These are phyloP conservation scores for Sclerodermus sp. DNA, from an alignment of 2,888 invertebrate species.

Conservation along the genomic window DNA sequence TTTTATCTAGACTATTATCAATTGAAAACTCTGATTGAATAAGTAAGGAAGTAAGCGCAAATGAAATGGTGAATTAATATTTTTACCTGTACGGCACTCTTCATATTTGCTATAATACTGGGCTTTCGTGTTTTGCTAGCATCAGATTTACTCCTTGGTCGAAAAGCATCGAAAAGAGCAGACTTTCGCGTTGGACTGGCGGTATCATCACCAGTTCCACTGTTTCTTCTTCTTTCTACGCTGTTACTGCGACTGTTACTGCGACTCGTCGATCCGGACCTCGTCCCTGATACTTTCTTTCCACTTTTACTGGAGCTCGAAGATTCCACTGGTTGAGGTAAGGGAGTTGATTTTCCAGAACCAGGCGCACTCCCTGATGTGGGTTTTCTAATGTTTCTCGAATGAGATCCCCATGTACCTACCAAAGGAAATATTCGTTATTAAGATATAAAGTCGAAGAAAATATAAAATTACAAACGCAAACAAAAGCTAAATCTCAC, in stretches of 20 bases:
- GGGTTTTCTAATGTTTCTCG: conserved; percentile 44
- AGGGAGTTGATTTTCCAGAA: conserved; percentile 51
- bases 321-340: conserved; percentile 39
- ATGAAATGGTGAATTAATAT: too few relatives aligned
- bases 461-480: not conserved
- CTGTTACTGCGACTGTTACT: conserved; percentile 52
- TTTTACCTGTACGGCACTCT: conserved; percentile 76
- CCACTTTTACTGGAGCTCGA: conserved; percentile 41
- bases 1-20: too few relatives aligned
- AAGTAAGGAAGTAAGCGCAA: too few relatives aligned
- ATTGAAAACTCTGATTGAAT: too few relatives aligned
- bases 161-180: conserved; percentile 78
- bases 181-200: conserved; percentile 73
- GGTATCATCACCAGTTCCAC: conserved; percentile 58
- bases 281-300: conserved; percentile 49
- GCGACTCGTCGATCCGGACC: conserved; percentile 56
- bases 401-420: conserved; percentile 54
- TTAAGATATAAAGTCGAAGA: not conserved
- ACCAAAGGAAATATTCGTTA: conserved; percentile 4
- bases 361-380: conserved; percentile 46
- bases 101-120: conserved; percentile 83
- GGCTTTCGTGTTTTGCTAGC: conserved; percentile 66
- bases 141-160: conserved; percentile 76
- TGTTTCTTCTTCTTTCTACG: conserved; percentile 47
- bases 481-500: conserved; percentile 57